Base-by-base conservation (phyloP, 2,888 invertebrate species). In the Athripsodes cinereus region DNA sequence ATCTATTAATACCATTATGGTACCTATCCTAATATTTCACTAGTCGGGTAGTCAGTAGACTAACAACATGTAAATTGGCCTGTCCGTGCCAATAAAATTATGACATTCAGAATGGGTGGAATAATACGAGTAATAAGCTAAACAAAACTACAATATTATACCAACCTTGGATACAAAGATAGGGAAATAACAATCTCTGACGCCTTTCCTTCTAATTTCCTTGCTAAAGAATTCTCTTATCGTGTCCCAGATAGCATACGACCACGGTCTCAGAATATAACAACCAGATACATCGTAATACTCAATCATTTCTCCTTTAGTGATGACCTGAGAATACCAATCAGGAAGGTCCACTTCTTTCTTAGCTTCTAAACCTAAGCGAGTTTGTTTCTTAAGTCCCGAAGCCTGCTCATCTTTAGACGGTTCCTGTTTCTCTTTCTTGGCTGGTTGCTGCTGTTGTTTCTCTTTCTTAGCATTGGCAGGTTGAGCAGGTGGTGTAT, bases 261-360 rank as follows among this genome's bases (percentile, higher is more conserved):
- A 89, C 97, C 98, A 98, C 10, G 96, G 98, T 19, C 98, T 86
- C 54, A 99, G 82, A 67, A 99, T 95, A 74, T 99, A 99, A 74
- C 99, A 99, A 0, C 99, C 99, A 53, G 96, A 96, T 2, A 99
- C 96, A 74, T 99, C 97, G 72, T 99, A 99, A 76, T 99, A 99
- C 72, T 99, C 98, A 56, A 99, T 98, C 84, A 99, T 84, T 75
- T 99, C 98, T 48, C 79, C 74, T 70, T 79, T 79, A 11, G 79
- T 79, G 59, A 85, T 83, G 56, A 90, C 91, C 78, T 97, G 97
- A 0, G 96, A 92, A 73, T 98, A 99, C 99, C 99, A 99, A 62
- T 98, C 97, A 0, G 97, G 82, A 22, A 99, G 79, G 71, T 96
- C 93, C 21, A 91, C 94, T 66, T 89, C 89, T 72, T 99, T 99